Evolutionary conservation across 2,888 invertebrate genomes (phyloP), one percentile per base, ranked within the genome.

Genomic region (Drosophila picticornis): DNA sequence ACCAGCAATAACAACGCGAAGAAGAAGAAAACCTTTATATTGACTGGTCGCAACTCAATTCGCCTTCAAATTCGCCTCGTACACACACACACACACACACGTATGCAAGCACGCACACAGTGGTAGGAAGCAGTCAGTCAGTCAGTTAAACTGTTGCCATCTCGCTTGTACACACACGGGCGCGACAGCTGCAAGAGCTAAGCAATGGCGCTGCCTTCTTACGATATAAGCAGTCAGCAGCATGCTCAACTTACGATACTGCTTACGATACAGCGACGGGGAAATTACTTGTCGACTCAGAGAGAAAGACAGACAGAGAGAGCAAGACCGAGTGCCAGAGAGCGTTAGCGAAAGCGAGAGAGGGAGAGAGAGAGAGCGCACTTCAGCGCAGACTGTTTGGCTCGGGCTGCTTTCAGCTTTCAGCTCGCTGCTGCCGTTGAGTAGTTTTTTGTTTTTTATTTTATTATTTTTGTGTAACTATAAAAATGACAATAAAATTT

Each of bases 401-500:
- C 87, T 81, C 64, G 64, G 63, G 65, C 57, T 65, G 62, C 60
- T 27, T 52, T 29, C 31, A 57, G 34, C 19, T 22, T 48, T 52
- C 19, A 46, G 46, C 38, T 29, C 32, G 9, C 58, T 51, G 63
- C 68, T 52, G 69, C 52, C 57, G 63, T 60, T 75, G 75, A 77
- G 80, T 80, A 72, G 72, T 75, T 72, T 77, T 48, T 27, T 64
- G 36, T 58, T 61, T 59, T 77, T 63, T 65, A 70, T 73, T 25
- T 31, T 40, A n/a, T 84, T 79, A 57, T n/a, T 29, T 40, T 57
- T 84, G 73, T 67, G 68, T 72, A 80, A 86, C 87, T 88, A 87
- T 87, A 88, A 88, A 88, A 88, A 88, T 80, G 87, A 90, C 87
- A 88, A 90, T 88, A 88, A 90, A 90, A 85, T 85, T 88, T 88